Evolutionary conservation across 2,797 vertebrate species (phyloP).

Genomic region (Lithobates pipiens): DNA sequence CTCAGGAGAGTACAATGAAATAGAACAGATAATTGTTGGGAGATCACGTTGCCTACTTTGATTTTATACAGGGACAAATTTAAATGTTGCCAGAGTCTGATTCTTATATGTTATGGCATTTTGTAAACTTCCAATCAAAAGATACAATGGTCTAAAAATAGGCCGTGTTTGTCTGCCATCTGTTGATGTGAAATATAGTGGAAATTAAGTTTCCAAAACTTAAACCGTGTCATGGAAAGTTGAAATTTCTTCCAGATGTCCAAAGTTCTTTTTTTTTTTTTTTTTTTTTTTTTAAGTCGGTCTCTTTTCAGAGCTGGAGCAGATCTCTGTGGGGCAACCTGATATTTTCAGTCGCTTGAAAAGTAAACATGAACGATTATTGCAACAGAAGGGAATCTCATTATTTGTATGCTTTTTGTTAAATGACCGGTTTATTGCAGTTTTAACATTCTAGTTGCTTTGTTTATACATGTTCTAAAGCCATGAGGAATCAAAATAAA

Average conservation of each 20-base stretch:
- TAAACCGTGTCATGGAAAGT: conserved; percentile 61
- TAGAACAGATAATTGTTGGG: conserved; percentile 3
- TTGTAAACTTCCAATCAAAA: conserved; percentile 47
- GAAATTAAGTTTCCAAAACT: conserved; percentile 68
- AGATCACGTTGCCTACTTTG: not conserved
- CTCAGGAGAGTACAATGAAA: not conserved
- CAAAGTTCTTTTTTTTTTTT: not conserved
- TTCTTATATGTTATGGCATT: conserved; percentile 32
- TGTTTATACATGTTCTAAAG: not conserved
- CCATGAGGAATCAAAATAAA: not conserved
- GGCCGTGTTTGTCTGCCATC: conserved; percentile 59
- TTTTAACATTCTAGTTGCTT: not conserved
- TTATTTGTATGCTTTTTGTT: conserved; percentile 34
- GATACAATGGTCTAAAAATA: conserved; percentile 60
- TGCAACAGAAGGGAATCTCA: conserved; percentile 44
- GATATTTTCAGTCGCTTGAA: conserved; percentile 61
- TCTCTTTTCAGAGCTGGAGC: conserved; percentile 60
- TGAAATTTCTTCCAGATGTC: conserved; percentile 72
- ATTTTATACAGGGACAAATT: conserved; percentile 13
- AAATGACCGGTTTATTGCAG: not conserved
- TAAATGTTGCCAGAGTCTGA: conserved; percentile 26
- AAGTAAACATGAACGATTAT: conserved; percentile 46
- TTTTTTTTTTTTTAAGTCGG: conserved; percentile 6
- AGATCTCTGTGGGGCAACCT: conserved; percentile 61
- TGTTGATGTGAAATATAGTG: conserved; percentile 64